Conservation (phyloP, 1,140 invertebrate species). For the Diprion similis region DNA sequence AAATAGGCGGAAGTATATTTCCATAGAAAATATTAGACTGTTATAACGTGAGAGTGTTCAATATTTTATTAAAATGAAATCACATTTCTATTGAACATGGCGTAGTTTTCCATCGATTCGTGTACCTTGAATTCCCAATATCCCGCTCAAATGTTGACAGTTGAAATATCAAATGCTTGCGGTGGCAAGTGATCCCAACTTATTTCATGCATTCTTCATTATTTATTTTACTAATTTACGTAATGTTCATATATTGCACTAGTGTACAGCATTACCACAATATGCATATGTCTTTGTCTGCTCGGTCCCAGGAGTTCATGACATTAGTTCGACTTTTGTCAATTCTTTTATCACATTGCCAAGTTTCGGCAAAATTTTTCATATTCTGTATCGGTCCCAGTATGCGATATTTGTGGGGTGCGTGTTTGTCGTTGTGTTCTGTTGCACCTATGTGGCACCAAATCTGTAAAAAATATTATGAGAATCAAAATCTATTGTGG, state of each 20-base stretch:
- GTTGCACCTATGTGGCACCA: neutral
- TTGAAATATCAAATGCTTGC: too few species aligned
- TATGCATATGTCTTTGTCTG: neutral
- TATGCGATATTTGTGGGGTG: neutral
- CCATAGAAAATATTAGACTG: neutral
- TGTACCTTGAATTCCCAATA: neutral
- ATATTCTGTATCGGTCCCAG: constrained; percentile 5
- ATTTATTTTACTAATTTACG: too few species aligned
- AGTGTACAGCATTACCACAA: neutral
- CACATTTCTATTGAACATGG: neutral
- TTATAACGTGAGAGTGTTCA: neutral
- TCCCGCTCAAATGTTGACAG: neutral
- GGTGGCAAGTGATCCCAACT: too few species aligned
- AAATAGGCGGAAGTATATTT: neutral
- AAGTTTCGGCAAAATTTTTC: neutral
- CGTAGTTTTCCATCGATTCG: too few species aligned
- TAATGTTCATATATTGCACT: too few species aligned
- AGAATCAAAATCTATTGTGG: neutral
- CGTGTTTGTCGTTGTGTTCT: neutral
- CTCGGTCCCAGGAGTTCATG: too few species aligned
- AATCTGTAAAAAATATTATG: neutral
- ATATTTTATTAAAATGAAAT: constrained; percentile 1
- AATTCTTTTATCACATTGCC: neutral
- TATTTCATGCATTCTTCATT: too few species aligned
- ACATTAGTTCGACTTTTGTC: neutral